phyloP scores from a whole-genome alignment of 2,113 vertebrate genomes.

The Seriola dumerili region DNA sequence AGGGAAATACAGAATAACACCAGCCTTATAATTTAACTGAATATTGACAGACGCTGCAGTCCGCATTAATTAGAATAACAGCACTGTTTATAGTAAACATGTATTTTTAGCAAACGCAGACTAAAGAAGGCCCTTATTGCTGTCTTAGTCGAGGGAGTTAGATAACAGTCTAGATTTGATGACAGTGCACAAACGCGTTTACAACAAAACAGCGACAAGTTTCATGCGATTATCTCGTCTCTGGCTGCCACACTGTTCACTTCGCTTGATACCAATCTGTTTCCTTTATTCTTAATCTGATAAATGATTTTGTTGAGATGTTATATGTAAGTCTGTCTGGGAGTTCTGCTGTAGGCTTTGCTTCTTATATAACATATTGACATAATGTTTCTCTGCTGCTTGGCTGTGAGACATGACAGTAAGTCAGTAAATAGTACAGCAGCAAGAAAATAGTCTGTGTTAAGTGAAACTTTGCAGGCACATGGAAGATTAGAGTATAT shows the following conservation, averaged over 20 bases:
- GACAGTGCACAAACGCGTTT: conserved; percentile 21
- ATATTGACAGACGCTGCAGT: neutral
- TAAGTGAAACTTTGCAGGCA: conserved; percentile 2
- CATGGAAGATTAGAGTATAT: neutral
- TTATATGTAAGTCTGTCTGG: neutral
- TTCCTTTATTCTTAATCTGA: neutral
- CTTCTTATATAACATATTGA: conserved; percentile 9
- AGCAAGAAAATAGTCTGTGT: neutral
- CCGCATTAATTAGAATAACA: neutral
- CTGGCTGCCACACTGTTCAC: neutral
- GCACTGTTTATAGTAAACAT: neutral
- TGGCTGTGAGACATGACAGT: conserved; percentile 1
- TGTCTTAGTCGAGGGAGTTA: neutral
- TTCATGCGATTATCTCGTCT: conserved; percentile 9
- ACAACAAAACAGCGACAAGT: conserved; percentile 8
- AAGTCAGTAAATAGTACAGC: neutral
- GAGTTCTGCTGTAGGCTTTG: neutral
- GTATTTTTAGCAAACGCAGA: conserved; percentile 49
- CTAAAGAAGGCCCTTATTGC: neutral
- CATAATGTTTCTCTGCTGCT: neutral
- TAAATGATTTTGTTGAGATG: neutral
- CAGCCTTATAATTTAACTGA: no score
- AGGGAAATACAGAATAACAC: neutral
- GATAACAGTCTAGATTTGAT: conserved; percentile 24
- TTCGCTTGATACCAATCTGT: conserved; percentile 7